Evolutionary conservation across 35 echinoderm and acorn worm genomes (phyloP).

Genomic region (Apostichopus parvimensis): DNA sequence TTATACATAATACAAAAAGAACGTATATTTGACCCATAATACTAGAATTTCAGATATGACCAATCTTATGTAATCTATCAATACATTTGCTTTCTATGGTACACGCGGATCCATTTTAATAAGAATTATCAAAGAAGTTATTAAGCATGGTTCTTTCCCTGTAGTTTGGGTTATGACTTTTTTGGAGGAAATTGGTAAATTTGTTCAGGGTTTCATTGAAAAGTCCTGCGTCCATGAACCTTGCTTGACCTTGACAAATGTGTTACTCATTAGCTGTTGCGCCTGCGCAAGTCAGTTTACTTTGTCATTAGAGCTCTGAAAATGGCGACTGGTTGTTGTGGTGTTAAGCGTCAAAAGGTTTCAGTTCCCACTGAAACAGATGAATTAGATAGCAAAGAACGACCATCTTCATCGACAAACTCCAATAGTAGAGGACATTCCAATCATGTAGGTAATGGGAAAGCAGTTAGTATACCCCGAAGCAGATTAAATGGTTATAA

Average conservation of each 20-base stretch:
- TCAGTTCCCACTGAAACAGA: constrained; percentile 92
- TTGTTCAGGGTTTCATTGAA: neutral
- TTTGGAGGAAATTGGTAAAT: too few relatives aligned
- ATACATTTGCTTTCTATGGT: too few relatives aligned
- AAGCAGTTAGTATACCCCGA: constrained; percentile 62
- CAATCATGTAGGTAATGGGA: constrained; percentile 64
- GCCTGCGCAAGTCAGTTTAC: neutral
- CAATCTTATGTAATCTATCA: too few relatives aligned
- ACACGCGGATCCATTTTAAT: too few relatives aligned
- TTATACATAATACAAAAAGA: too few relatives aligned
- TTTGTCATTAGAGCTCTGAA: constrained; percentile 60
- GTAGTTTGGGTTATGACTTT: too few relatives aligned
- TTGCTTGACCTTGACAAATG: constrained; percentile 14
- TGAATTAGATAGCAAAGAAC: constrained; percentile 53
- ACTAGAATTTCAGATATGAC: too few relatives aligned
- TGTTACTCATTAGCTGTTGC: constrained; percentile 52
- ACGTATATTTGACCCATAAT: too few relatives aligned
- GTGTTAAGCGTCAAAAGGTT: constrained; percentile 98
- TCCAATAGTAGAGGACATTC: constrained; percentile 55
- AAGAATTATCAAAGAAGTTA: too few relatives aligned
- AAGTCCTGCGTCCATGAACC: constrained; percentile 7
- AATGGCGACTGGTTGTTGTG: constrained; percentile 99
- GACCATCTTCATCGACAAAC: constrained; percentile 64
- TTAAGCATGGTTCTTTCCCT: too few relatives aligned
- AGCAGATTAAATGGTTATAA: constrained; percentile 71